A percentile compares a stretch with the other conserved stretches of the same genome.
These are phyloP conservation scores for Drosophila rubida DNA, from an alignment of 2,888 invertebrate species.

Conservation along the genomic window DNA sequence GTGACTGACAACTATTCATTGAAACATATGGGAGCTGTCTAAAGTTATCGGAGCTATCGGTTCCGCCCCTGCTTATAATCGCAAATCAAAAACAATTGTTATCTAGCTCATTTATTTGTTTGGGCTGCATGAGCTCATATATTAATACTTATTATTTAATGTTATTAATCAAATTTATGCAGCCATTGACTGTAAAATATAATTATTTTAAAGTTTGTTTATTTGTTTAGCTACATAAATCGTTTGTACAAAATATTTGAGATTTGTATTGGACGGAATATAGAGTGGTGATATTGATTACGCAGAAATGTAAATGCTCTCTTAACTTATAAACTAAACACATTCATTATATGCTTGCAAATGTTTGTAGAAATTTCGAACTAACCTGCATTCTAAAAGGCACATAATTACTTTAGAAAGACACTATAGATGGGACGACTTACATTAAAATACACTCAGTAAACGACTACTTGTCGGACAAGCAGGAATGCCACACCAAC, in stretches of 20 bases:
- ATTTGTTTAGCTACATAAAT: constrained; percentile 46
- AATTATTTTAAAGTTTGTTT: constrained; percentile 16
- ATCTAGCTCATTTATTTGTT: constrained; percentile 38
- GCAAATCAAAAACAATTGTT: background rate
- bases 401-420: constrained; percentile 47
- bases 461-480: constrained; percentile 31
- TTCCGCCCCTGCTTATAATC: background rate
- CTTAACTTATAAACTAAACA: constrained; percentile 43
- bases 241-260: constrained; percentile 61
- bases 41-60: constrained; percentile 35
- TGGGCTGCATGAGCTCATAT: constrained; percentile 8
- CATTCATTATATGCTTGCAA: constrained; percentile 6
- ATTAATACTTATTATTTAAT: too few species aligned
- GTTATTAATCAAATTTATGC: too few species aligned
- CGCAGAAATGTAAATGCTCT: constrained; percentile 24
- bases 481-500: constrained; percentile 38
- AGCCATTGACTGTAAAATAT: too few species aligned
- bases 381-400: constrained; percentile 47
- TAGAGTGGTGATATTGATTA: constrained; percentile 18
- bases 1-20: constrained; percentile 16
- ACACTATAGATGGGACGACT: constrained; percentile 25
- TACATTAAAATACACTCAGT: constrained; percentile 29
- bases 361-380: constrained; percentile 25
- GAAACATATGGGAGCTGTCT: background rate
- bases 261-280: constrained; percentile 63